phyloP scores from a whole-genome alignment of 1,140 invertebrate genomes.

The Zeugodacus cucurbitae region DNA sequence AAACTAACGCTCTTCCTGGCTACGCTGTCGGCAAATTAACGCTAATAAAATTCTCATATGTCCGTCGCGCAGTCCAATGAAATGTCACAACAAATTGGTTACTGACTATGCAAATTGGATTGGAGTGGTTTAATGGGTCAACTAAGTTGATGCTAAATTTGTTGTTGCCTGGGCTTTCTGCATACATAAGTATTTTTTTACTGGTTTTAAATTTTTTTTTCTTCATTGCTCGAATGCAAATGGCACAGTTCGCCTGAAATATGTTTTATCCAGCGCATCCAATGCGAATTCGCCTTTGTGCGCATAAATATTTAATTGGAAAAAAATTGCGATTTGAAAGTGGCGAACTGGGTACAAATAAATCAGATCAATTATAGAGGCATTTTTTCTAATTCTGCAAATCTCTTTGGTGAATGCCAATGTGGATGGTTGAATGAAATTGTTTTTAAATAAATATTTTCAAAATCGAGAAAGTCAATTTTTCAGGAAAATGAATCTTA shows the following conservation, averaged over 20 bases:
- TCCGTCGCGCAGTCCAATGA: slow-evolving; percentile 3
- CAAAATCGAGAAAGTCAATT: too few relatives aligned
- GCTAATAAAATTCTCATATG: slow-evolving; percentile 10
- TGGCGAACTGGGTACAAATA: background rate
- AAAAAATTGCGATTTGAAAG: background rate
- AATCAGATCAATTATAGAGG: too few relatives aligned
- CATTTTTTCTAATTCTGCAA: too few relatives aligned
- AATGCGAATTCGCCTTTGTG: background rate
- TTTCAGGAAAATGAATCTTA: too few relatives aligned
- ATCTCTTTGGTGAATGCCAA: too few relatives aligned
- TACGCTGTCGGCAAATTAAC: background rate
- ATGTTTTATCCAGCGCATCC: background rate
- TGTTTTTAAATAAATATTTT: too few relatives aligned
- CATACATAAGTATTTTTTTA: background rate
- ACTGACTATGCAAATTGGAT: slow-evolving; percentile 5
- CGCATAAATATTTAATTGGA: background rate
- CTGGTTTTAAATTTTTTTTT: background rate
- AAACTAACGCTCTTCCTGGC: background rate
- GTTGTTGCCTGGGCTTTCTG: background rate
- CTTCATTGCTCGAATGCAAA: background rate
- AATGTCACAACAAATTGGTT: slow-evolving; percentile 16
- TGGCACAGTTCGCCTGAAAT: background rate
- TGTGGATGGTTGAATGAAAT: too few relatives aligned
- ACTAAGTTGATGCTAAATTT: background rate
- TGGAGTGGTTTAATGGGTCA: background rate